phyloP scores from a whole-genome alignment of 2,797 vertebrate species.

The Oreonectes daqikongensis region DNA sequence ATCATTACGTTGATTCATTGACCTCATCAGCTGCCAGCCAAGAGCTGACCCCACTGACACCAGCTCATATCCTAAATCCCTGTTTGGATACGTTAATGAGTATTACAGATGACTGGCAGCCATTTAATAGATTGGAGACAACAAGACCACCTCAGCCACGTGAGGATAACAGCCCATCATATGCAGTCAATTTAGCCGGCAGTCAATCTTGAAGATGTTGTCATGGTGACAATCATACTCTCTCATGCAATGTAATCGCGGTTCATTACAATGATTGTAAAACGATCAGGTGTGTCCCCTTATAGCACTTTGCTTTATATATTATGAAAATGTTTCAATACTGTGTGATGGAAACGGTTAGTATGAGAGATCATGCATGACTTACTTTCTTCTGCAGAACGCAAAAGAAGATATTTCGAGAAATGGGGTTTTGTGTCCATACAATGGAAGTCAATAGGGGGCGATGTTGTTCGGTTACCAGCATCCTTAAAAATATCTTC shows the following conservation, averaged over 20 bases:
- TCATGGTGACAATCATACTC: conserved; percentile 31
- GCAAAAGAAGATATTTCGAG: too few species aligned
- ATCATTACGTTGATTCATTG: conserved; percentile 55
- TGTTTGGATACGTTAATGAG: conserved; percentile 31
- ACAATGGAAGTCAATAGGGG: too few species aligned
- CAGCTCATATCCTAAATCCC: conserved; percentile 59
- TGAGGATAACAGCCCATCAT: not conserved
- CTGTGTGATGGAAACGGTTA: too few species aligned
- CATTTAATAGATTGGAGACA: conserved; percentile 6
- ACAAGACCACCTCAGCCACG: not conserved
- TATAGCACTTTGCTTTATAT: not conserved
- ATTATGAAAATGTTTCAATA: not conserved
- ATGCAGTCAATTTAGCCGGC: conserved; percentile 16
- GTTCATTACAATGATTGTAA: conserved; percentile 6
- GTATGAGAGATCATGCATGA: too few species aligned
- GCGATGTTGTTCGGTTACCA: too few species aligned
- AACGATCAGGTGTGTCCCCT: conserved; percentile 47
- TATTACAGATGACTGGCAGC: conserved; percentile 36
- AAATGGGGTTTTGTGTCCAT: too few species aligned
- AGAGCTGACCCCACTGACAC: conserved; percentile 37
- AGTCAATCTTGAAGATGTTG: conserved; percentile 34
- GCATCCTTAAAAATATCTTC: too few species aligned
- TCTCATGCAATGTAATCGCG: conserved; percentile 16
- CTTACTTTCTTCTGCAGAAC: too few species aligned
- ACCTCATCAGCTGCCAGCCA: conserved; percentile 49